Evolutionary conservation across 2,888 invertebrate genomes (phyloP).

Genomic region (Phyto melanocephala): DNA sequence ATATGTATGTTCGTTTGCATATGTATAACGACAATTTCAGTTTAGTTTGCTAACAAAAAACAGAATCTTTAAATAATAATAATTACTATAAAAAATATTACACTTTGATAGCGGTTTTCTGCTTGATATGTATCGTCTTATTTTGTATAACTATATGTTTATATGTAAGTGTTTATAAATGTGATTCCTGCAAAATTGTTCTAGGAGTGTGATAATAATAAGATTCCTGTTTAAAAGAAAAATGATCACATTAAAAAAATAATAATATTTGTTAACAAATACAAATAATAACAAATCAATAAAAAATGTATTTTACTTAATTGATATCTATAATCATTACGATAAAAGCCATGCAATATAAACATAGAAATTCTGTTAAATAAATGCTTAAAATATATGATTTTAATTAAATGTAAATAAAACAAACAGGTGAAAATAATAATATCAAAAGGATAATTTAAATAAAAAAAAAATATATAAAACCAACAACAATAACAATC

Average conservation of each 20-base stretch:
- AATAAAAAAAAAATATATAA: not conserved
- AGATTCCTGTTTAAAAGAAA: conserved; percentile 70
- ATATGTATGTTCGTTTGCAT: too few relatives aligned
- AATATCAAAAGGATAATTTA: not conserved
- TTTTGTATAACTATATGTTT: not conserved
- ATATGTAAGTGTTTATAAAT: conserved; percentile 68
- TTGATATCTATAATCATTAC: not conserved
- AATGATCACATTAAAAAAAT: not conserved
- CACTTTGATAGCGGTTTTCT: not conserved
- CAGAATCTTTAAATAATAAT: too few relatives aligned
- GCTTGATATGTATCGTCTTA: not conserved
- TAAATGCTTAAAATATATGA: not conserved
- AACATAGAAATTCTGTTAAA: not conserved
- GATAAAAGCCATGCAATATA: conserved; percentile 45
- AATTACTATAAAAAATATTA: too few relatives aligned
- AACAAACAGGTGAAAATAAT: conserved; percentile 18
- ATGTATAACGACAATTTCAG: too few relatives aligned
- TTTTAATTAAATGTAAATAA: conserved; percentile 52
- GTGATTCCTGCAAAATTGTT: conserved; percentile 73
- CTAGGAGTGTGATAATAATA: conserved; percentile 69
- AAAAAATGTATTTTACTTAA: not conserved
- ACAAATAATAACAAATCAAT: conserved; percentile 6
- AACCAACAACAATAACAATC: not conserved
- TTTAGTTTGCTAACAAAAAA: too few relatives aligned
- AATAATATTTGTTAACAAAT: not conserved